Evolutionary conservation across 2,113 vertebrate species (phyloP), one percentile per base, ranked within the genome.

Genomic region (Bambusicola thoracicus): DNA sequence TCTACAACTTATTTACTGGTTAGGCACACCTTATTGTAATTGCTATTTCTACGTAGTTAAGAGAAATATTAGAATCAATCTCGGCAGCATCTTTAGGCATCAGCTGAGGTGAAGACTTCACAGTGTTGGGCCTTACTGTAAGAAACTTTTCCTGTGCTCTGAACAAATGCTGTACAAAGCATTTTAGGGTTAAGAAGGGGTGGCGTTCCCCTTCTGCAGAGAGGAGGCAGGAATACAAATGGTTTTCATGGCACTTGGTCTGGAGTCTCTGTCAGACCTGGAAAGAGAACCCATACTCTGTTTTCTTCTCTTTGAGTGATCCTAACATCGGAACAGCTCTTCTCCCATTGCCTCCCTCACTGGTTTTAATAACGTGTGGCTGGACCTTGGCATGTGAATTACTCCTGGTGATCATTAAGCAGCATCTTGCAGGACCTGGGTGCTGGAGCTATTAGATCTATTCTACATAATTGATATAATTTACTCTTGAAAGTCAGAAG

Each of bases 401-500:
- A 27, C 27, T 77, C 25, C 2, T 63, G n/a, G 46, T 49, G 80
- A 67, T 85, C 85, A 85, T 46, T 82, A 63, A 58, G 40, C 44
- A 77, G 58, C 2, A 5, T 74, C 81, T 87, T 87, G 38, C 32
- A 77, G 79, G 56, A 91, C 49, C 89, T 89, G 85, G 91, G 81
- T 86, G 73, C 76, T 92, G 69, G 69, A 78, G 91, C 25, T 90
- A 53, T 86, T 56, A 86, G 46, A 59, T 75, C 73, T 87, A 65
- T 91, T 95, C 87, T 92, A 76, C 80, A 72, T 43, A 56, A 78
- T 95, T 90, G 63, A 88, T 88, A 65, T 66, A 84, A 86, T 91
- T 94, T 90, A 90, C 59, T 93, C 61, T 83, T 85, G 76, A 61
- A 95, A 96, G 85, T 96, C 92, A 94, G 82, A 72, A 75, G 75